Conservation (phyloP, 2,113 vertebrate genomes). For the Mungos mungo region DNA sequence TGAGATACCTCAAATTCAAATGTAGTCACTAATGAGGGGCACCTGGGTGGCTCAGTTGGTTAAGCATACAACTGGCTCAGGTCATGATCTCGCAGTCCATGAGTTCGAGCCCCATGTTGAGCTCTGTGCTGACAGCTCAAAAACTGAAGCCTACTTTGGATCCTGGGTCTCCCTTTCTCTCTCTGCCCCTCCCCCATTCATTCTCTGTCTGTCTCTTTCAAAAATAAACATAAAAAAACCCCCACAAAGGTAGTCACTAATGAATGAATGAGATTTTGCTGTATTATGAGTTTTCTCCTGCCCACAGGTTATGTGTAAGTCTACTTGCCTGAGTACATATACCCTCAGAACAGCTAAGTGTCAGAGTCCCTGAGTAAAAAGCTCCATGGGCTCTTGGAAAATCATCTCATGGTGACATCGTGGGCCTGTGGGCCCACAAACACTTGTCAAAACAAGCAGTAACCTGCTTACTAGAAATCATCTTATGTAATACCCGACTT, state of each 20-base stretch:
- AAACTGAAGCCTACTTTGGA: too few species aligned
- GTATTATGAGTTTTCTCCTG: not conserved
- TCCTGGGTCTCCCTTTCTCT: too few species aligned
- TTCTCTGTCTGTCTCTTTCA: too few species aligned
- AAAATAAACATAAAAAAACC: too few species aligned
- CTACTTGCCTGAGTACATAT: not conserved
- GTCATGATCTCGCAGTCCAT: too few species aligned
- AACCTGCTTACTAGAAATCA: not conserved
- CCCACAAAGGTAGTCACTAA: not conserved
- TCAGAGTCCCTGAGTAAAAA: not conserved
- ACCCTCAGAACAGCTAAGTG: not conserved
- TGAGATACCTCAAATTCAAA: not conserved
- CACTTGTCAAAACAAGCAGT: not conserved
- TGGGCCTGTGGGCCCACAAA: not conserved
- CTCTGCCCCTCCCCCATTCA: too few species aligned
- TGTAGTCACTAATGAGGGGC: too few species aligned
- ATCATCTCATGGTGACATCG: not conserved
- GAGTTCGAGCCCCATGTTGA: too few species aligned
- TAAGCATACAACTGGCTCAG: too few species aligned
- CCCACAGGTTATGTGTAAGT: not conserved
- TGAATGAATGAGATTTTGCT: not conserved
- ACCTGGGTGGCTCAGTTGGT: too few species aligned
- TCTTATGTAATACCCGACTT: not conserved
- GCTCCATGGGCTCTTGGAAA: not conserved
- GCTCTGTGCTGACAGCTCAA: too few species aligned